A percentile compares a stretch with the other conserved stretches of the same genome.
These are phyloP conservation scores for Solen grandis DNA, from an alignment of 1,140 invertebrate genomes.

Conservation along the genomic window DNA sequence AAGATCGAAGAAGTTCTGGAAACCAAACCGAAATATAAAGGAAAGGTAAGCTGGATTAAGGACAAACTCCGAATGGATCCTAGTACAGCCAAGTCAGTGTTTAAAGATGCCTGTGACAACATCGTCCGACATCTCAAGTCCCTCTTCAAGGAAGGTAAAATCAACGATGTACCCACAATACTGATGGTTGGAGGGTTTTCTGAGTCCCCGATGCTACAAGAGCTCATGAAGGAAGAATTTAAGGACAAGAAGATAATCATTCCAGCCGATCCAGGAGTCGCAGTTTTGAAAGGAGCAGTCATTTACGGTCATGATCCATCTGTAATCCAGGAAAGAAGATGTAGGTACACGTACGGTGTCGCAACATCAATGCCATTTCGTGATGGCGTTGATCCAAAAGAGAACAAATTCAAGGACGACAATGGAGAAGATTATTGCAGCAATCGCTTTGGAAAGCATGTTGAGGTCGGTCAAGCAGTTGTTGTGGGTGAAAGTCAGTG, in stretches of 20 bases:
- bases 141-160: not conserved
- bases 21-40: not conserved
- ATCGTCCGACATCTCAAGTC: not conserved
- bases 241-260: not conserved
- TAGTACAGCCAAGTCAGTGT: not conserved
- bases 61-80: not conserved
- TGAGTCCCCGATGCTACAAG: constrained; percentile 32
- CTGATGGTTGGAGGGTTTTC: constrained; percentile 49
- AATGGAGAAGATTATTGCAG: constrained; percentile 3
- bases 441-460: constrained; percentile 27
- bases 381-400: not conserved
- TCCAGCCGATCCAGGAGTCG: not conserved
- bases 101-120: not conserved
- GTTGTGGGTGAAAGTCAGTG: constrained; percentile 17
- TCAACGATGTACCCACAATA: not conserved
- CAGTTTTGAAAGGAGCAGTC: constrained; percentile 32
- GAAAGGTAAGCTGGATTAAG: not conserved
- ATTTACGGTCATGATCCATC: constrained; percentile 29
- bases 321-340: constrained; percentile 10
- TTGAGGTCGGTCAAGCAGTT: constrained; percentile 16
- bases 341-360: constrained; percentile 45
- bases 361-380: not conserved
- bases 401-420: not conserved
- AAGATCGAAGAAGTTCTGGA: constrained; percentile 3
- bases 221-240: constrained; percentile 15